Base-by-base conservation (phyloP, 2,797 vertebrate genomes). In the Chlorospingus semifuscus region DNA sequence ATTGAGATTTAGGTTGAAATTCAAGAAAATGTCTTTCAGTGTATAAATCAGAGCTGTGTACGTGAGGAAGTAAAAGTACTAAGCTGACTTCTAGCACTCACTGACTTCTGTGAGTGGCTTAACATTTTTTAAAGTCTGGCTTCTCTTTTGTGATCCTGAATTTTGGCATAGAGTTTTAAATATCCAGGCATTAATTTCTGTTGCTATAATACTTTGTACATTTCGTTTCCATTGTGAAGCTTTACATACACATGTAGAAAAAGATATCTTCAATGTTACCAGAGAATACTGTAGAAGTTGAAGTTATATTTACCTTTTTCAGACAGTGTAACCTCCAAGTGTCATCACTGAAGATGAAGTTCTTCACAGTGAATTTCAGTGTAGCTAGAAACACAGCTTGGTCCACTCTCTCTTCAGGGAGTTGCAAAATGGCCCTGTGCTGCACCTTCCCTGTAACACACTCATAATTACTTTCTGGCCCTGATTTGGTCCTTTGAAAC, bases 391-490 rank as follows among this genome's bases (percentile, higher is more conserved):
- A 57, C 34, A 68, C 30, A 70, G 50, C 74, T 75, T 63, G 75
- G 39, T 55, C n/a, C 47, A 11, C 8, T 30, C 17, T 71, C 39
- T 78, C 68, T 78, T 50, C 36, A 29, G 23, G 14, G 59, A 15
- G 14, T 59, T 88, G 36, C 56, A 92, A 49, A 93, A 75, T 14
- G 16, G 14, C 19, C 84, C 65, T n/a, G 14, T 46, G 50, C 21
- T 75, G 39, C 32, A 65, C 50, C 84, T 92, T 92, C 60, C 49
- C 39, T 6, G 0, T 39, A 77, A 74, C 39, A 50, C 1, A 3
- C 30, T 89, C 39, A 8, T 56, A 89, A 87, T 94, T 91, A 72
- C 44, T 70, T 80, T 87, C 89, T 86, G 84, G 57, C 39, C 47
- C 65, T 46, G 36, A 63, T 77, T 60, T n/a, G 27, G 14, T 86